Conservation (phyloP, 2,113 vertebrate species). For the Xyrauchen texanus region DNA sequence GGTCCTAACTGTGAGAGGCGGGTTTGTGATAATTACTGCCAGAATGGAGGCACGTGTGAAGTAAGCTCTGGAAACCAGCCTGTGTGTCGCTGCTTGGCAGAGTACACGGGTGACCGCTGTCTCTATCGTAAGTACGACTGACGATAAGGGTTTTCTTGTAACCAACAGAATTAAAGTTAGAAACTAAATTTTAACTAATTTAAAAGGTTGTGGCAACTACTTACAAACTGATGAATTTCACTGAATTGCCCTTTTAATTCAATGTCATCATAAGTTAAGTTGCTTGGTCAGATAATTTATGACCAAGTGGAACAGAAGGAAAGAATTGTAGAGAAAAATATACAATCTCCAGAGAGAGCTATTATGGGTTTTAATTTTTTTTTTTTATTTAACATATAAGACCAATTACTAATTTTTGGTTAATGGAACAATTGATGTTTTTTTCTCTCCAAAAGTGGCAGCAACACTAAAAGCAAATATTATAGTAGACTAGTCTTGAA, state of each 20-base stretch:
- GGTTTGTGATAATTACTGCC: conserved; percentile 88
- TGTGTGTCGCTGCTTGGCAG: conserved; percentile 84
- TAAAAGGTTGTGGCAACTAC: neutral
- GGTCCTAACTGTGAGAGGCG: conserved; percentile 87
- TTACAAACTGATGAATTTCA: neutral
- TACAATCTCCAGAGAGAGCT: neutral
- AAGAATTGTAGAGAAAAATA: neutral
- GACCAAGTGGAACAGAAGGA: neutral
- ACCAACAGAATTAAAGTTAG: too few species aligned
- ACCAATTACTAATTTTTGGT: neutral
- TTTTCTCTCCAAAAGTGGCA: neutral
- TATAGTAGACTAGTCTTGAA: conserved; percentile 49
- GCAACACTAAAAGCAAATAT: neutral
- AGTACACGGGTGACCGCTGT: conserved; percentile 93
- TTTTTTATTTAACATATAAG: conserved; percentile 16
- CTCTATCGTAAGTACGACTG: conserved; percentile 85
- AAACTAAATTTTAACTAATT: too few species aligned
- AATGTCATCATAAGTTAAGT: too few species aligned
- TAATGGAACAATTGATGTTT: neutral
- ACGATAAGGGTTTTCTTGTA: too few species aligned
- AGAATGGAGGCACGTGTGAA: conserved; percentile 89
- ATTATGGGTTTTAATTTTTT: neutral
- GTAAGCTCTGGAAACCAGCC: conserved; percentile 93
- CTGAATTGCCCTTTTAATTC: neutral
- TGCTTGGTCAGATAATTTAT: too few species aligned